Percentiles rank a stretch among this genome's conserved stretches.
These are phyloP conservation scores for Pherbina coryleti DNA, from an alignment of 2,888 invertebrate genomes.

Conservation along the genomic window DNA sequence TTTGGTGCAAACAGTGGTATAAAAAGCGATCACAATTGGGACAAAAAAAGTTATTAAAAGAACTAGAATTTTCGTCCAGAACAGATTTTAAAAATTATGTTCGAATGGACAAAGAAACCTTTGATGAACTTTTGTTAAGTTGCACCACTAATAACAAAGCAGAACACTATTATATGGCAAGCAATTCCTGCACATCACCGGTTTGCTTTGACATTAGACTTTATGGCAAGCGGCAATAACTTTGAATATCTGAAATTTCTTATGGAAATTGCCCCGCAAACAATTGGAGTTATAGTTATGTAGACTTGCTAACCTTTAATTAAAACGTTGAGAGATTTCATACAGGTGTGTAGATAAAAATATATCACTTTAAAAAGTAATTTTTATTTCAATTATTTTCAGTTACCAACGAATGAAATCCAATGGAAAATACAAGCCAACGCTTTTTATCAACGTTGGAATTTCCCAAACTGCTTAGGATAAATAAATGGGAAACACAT, in stretches of 20 bases:
- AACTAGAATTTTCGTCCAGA: constrained; percentile 13
- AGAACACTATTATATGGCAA: constrained; percentile 2
- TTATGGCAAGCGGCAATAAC: constrained; percentile 9
- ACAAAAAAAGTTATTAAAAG: neutral
- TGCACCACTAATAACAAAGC: neutral
- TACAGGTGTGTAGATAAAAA: neutral
- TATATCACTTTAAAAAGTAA: neutral
- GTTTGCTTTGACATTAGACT: constrained; percentile 10
- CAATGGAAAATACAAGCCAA: constrained; percentile 6
- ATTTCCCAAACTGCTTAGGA: neutral
- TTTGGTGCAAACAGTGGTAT: constrained; percentile 9
- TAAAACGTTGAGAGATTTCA: constrained; percentile 12
- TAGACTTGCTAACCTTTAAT: constrained; percentile 22
- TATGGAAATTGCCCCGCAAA: constrained; percentile 1
- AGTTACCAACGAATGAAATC: constrained; percentile 9
- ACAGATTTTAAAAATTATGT: constrained; percentile 27
- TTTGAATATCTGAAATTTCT: constrained; percentile 13
- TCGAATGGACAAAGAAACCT: constrained; percentile 12
- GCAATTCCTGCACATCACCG: constrained; percentile 4
- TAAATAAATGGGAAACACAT: neutral
- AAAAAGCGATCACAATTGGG: neutral
- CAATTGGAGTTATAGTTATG: constrained; percentile 21
- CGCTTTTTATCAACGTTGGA: neutral
- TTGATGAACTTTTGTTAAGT: neutral
- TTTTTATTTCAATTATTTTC: neutral